Base-by-base conservation (phyloP, 2,113 vertebrate genomes). In the Ivindomyrus marchei region DNA sequence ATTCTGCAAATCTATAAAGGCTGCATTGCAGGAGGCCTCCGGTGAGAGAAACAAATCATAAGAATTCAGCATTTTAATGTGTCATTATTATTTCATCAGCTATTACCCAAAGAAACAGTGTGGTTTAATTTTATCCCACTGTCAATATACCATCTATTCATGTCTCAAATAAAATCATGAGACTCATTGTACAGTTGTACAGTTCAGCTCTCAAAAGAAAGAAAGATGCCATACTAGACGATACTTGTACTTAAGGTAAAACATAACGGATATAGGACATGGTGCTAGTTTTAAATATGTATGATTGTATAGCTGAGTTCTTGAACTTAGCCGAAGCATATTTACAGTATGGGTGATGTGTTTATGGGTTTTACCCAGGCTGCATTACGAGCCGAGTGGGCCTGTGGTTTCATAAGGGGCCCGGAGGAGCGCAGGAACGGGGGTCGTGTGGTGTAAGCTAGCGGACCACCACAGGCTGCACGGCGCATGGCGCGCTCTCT, bases 341-440 rank as follows among this genome's bases (percentile, higher is more conserved):
- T 13, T 50, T 50, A 27, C 11, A 49, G 9, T 31, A 50, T 50
- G 47, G 47, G 47, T 86, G 19, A 19, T 17, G 17, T 19, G 31
- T 36, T 36, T 80, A 19, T 42, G 15, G 13, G 74, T 80, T 56
- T 88, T 46, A 45, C 87, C 27, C n/a, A 13, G 83, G 3, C 83
- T 85, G 50, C 85, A 53, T 87, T 87, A 62, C 7, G n/a, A 17
- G 24, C 31, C 21, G 9, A 88, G 53, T 11, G 56, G 19, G 56
- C 36, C 87, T 88, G 87, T 62, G 87, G 87, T 88, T 88, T 88
- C 24, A 9, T 19, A n/a, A 42, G 52, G 21, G 53, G 50, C 85
- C 17, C 87, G 8, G 83, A 47, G 17, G 21, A 27, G 83, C 0
- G 3, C 19, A 46, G 31, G 56, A 70, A 15, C 15, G 88, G 88